phyloP scores from a whole-genome alignment of 2,888 invertebrate genomes.

The Taenaris catops region DNA sequence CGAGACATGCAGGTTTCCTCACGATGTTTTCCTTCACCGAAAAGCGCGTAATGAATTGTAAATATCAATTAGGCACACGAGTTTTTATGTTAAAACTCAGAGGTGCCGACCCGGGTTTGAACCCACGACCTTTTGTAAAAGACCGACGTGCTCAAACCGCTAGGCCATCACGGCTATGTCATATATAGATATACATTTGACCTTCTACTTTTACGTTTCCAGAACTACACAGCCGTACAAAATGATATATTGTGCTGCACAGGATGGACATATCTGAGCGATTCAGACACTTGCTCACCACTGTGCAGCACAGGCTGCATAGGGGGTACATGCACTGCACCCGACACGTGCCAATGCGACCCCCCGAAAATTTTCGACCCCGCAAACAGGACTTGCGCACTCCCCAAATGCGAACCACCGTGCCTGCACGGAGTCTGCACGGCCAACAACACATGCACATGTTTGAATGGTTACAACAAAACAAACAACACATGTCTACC shows the following conservation, averaged over 20 bases:
- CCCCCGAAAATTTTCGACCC: conserved; percentile 45
- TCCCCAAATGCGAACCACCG: conserved; percentile 41
- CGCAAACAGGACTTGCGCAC: conserved; percentile 40
- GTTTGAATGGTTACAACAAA: conserved; percentile 34
- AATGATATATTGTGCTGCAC: conserved; percentile 54
- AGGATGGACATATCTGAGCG: conserved; percentile 55
- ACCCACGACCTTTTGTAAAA: too few species aligned
- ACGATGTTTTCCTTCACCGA: too few species aligned
- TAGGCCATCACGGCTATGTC: too few species aligned
- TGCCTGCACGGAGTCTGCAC: conserved; percentile 53
- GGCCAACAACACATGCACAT: conserved; percentile 48
- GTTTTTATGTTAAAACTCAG: too few species aligned
- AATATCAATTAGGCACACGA: too few species aligned
- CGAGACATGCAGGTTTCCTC: too few species aligned
- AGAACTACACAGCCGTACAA: conserved; percentile 40
- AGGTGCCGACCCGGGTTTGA: too few species aligned
- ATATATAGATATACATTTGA: too few species aligned
- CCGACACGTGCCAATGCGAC: conserved; percentile 52
- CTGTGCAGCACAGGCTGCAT: conserved; percentile 69
- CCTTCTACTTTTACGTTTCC: too few species aligned
- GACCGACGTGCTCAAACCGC: too few species aligned
- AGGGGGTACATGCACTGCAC: conserved; percentile 58
- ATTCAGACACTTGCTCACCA: conserved; percentile 56
- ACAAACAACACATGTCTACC: conserved; percentile 28
- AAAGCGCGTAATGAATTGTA: too few species aligned